Conservation (phyloP, 2,113 vertebrate genomes). For the Calidris pugnax region DNA sequence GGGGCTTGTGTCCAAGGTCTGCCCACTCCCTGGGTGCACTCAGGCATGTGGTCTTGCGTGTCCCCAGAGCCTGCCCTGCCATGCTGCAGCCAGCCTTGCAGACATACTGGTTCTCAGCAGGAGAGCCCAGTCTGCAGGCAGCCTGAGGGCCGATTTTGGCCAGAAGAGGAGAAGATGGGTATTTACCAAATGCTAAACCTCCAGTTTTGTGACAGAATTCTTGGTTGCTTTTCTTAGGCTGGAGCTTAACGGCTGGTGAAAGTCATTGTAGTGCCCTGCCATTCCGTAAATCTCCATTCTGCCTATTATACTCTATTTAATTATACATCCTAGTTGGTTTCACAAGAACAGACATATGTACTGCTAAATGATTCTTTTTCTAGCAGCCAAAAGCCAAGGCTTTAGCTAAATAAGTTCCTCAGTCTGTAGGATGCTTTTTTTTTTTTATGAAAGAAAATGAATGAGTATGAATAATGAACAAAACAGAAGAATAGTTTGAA, state of each 20-base stretch:
- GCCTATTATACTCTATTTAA: background rate
- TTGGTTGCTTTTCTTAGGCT: background rate
- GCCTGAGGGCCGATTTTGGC: background rate
- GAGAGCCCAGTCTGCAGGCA: background rate
- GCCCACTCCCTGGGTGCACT: background rate
- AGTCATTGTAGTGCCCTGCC: background rate
- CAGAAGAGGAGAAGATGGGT: background rate
- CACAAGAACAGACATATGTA: background rate
- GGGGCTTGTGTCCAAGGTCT: background rate
- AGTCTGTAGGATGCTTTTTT: background rate
- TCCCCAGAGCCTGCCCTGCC: background rate
- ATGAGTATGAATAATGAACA: background rate
- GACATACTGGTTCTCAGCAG: background rate
- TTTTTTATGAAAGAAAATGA: background rate
- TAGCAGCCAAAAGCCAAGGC: background rate
- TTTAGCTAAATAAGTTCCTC: background rate
- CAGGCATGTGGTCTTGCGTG: fast-evolving
- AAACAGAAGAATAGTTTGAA: background rate
- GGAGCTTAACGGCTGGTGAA: background rate
- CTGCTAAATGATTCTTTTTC: background rate
- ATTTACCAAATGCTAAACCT: background rate
- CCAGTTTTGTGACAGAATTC: background rate
- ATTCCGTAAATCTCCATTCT: background rate
- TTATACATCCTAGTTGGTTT: background rate
- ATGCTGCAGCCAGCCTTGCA: fast-evolving